Percentiles rank a stretch among this genome's conserved stretches.
These are phyloP conservation scores for Archocentrus centrarchus DNA, from an alignment of 2,113 vertebrate genomes.

Conservation along the genomic window DNA sequence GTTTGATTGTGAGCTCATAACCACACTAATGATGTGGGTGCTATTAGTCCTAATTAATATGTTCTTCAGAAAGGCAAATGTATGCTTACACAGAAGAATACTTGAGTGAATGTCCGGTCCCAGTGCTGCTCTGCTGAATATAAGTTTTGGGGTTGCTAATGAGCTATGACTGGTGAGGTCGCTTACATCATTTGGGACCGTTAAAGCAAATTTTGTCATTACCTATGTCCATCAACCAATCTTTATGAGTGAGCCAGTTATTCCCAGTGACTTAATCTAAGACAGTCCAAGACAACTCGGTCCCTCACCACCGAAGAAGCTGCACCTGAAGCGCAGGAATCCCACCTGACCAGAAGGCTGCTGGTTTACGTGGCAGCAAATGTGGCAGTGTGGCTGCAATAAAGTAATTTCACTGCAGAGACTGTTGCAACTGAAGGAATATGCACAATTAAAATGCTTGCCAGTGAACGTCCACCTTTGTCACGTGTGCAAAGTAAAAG, in stretches of 20 bases:
- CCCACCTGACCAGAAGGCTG: constrained; percentile 16
- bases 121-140: constrained; percentile 12
- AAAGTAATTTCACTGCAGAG: constrained; percentile 37
- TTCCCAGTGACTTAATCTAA: constrained; percentile 61
- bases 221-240: constrained; percentile 53
- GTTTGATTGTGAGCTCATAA: constrained; percentile 29
- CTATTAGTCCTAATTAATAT: constrained; percentile 35
- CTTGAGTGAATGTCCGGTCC: not conserved
- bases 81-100: not conserved
- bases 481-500: constrained; percentile 38
- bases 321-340: constrained; percentile 31
- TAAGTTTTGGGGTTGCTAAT: constrained; percentile 42
- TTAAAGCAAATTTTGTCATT: constrained; percentile 57
- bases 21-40: not conserved
- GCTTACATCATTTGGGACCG: constrained; percentile 34
- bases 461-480: constrained; percentile 51
- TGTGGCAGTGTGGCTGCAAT: constrained; percentile 23
- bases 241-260: constrained; percentile 54
- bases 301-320: constrained; percentile 26
- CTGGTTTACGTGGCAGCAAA: constrained; percentile 48
- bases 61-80: constrained; percentile 26
- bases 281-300: constrained; percentile 31
- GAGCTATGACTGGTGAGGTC: constrained; percentile 29
- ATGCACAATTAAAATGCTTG: not conserved
- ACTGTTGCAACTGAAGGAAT: constrained; percentile 46